phyloP scores from a whole-genome alignment of 2,888 invertebrate species.

The Bhutanitis thaidina region DNA sequence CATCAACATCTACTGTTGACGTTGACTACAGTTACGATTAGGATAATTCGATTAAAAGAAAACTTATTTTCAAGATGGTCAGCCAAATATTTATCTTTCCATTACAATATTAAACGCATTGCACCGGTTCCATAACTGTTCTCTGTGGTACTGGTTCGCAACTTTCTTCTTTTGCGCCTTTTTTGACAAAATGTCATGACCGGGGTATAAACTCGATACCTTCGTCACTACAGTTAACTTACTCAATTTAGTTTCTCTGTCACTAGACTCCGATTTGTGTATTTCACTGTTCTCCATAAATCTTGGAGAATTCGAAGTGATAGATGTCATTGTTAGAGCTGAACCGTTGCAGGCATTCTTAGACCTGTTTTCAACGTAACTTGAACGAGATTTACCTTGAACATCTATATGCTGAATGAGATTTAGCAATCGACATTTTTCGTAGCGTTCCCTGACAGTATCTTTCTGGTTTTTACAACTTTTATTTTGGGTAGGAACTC shows the following conservation, averaged over 20 bases:
- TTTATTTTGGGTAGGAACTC: constrained; percentile 1
- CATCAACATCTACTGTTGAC: no score
- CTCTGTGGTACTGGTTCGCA: not conserved
- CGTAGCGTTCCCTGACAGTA: constrained; percentile 28
- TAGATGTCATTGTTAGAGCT: constrained; percentile 24
- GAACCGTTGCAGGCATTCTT: constrained; percentile 1
- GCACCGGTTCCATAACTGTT: not conserved
- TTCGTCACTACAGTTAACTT: constrained; percentile 38
- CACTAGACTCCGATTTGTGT: constrained; percentile 1
- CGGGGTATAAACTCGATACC: constrained; percentile 41
- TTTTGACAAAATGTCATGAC: constrained; percentile 40
- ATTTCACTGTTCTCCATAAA: constrained; percentile 1
- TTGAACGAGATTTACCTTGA: constrained; percentile 33
- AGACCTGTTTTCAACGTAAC: constrained; percentile 27
- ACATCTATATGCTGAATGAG: constrained; percentile 49
- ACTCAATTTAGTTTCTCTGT: constrained; percentile 28
- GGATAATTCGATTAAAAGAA: no score
- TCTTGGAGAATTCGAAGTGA: constrained; percentile 30
- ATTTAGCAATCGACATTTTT: constrained; percentile 35
- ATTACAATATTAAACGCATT: not conserved
- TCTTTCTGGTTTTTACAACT: not conserved
- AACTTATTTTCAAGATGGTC: not conserved
- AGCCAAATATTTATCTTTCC: not conserved
- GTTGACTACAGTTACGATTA: no score
- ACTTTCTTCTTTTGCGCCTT: constrained; percentile 14